These are phyloP conservation scores for Oncorhynchus clarkii DNA, from an alignment of 2,113 vertebrate genomes.

Conservation along the genomic window DNA sequence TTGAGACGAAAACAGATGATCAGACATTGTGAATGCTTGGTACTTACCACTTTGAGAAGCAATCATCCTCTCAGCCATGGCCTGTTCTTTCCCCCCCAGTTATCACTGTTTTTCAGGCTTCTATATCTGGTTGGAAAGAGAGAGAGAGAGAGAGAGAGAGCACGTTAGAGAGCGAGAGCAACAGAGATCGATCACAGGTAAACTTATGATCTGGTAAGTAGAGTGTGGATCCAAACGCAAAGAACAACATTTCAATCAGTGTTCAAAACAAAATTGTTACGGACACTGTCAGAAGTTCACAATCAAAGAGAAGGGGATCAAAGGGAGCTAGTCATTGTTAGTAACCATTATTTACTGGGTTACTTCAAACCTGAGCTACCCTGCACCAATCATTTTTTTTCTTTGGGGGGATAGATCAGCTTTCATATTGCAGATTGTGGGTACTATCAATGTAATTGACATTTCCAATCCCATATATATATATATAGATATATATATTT, in stretches of 20 bases:
- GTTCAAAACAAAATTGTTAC: constrained; percentile 9
- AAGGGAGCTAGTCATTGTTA: too few species aligned
- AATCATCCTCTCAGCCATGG: constrained; percentile 74
- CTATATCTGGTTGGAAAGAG: constrained; percentile 50
- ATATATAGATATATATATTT: too few species aligned
- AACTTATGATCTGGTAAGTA: not conserved
- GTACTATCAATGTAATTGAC: too few species aligned
- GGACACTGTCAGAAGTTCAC: too few species aligned
- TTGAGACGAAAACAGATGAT: constrained; percentile 17
- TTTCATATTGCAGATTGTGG: too few species aligned
- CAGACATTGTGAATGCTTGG: constrained; percentile 31
- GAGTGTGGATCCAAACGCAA: constrained; percentile 30
- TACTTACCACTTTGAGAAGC: constrained; percentile 75
- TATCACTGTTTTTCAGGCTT: constrained; percentile 33
- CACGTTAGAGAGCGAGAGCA: not conserved
- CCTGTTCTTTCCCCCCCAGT: constrained; percentile 34
- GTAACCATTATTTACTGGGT: too few species aligned
- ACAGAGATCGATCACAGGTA: not conserved
- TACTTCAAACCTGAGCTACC: too few species aligned
- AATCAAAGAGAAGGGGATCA: too few species aligned
- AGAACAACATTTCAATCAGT: constrained; percentile 22
- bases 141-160: not conserved
- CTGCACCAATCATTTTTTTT: too few species aligned
- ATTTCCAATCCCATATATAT: too few species aligned
- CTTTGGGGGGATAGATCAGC: too few species aligned